A percentile compares a stretch with the other conserved stretches of the same genome.
phyloP scores from a whole-genome alignment of 2,113 vertebrate genomes.

The Psammodynastes pulverulentus region DNA sequence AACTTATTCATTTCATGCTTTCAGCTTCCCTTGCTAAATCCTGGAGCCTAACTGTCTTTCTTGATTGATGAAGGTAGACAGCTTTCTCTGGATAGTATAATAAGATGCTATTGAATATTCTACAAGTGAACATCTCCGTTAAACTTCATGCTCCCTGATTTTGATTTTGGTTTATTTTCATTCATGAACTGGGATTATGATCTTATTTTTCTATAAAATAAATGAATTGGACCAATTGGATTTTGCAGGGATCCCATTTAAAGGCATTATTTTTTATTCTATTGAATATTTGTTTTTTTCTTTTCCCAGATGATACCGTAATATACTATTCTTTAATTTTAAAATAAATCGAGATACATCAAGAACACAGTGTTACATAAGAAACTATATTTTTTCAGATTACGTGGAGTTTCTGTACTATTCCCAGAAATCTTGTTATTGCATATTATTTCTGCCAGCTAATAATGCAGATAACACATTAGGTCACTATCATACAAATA shows the following conservation, averaged over 20 bases:
- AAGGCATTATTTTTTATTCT: neutral
- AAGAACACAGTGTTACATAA: neutral
- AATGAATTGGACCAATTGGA: neutral
- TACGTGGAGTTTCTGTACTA: neutral
- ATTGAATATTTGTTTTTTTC: neutral
- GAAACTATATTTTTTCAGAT: neutral
- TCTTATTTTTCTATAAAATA: neutral
- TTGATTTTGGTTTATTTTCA: neutral
- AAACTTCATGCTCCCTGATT: neutral
- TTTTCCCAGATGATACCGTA: neutral
- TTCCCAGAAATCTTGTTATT: neutral
- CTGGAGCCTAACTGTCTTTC: neutral
- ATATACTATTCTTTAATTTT: neutral
- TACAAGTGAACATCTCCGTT: neutral
- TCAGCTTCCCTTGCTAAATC: neutral
- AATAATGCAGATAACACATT: neutral
- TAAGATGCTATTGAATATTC: neutral
- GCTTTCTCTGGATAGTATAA: neutral
- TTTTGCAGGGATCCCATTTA: neutral
- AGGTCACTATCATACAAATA: neutral
- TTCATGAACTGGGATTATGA: neutral
- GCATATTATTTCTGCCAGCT: neutral
- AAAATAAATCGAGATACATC: neutral
- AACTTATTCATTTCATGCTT: neutral
- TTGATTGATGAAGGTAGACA: constrained; percentile 3